Percentiles rank a stretch among this genome's conserved stretches.
phyloP scores from a whole-genome alignment of 1,140 invertebrate genomes.

The Apis mellifera region DNA sequence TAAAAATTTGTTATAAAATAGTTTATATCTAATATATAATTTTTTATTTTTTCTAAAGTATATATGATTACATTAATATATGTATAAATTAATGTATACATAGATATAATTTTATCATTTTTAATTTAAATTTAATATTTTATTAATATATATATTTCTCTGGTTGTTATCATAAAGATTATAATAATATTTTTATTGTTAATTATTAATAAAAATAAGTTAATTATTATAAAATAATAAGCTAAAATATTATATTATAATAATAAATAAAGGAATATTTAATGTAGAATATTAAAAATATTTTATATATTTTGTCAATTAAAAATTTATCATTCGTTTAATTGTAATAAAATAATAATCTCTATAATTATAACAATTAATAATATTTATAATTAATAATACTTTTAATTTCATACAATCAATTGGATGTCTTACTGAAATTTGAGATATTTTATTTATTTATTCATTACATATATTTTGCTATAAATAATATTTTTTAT shows the following conservation, averaged over 20 bases:
- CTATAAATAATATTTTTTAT: not conserved
- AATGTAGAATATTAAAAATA: not conserved
- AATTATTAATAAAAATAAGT: too few relatives aligned
- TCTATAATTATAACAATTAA: not conserved
- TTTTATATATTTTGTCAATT: not conserved
- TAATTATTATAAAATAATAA: too few relatives aligned
- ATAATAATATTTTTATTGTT: not conserved
- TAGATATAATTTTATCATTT: not conserved
- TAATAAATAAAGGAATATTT: too few relatives aligned
- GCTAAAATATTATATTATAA: too few relatives aligned
- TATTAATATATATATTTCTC: not conserved
- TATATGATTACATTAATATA: too few relatives aligned
- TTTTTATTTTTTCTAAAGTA: not conserved
- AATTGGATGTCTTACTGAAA: not conserved
- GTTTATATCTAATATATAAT: not conserved
- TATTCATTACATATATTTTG: not conserved
- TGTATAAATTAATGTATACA: too few relatives aligned
- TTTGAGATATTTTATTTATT: not conserved
- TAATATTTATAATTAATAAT: too few relatives aligned
- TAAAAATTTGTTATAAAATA: not conserved
- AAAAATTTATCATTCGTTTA: not conserved
- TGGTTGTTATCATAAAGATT: not conserved
- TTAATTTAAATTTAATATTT: not conserved
- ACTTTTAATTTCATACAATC: not conserved
- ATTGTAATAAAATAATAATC: conserved; percentile 1